These are phyloP conservation scores for Cynoglossus semilaevis DNA, from an alignment of 2,113 vertebrate species.

Conservation along the genomic window DNA sequence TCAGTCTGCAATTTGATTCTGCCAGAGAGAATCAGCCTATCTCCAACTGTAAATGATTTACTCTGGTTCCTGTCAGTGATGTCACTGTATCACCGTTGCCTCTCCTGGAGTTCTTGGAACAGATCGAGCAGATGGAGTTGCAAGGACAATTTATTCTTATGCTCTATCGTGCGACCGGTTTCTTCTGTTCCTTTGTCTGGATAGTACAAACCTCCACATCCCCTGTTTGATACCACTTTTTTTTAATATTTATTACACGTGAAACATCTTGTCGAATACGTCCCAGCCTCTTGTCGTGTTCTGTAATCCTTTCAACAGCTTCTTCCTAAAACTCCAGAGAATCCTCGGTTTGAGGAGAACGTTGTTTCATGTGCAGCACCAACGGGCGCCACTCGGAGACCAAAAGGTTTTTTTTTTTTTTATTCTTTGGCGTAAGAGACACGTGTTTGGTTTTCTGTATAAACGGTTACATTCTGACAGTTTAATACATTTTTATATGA, in stretches of 20 bases:
- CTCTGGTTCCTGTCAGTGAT: conserved; percentile 26
- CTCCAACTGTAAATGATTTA: conserved; percentile 32
- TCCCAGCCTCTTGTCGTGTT: not conserved
- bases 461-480: conserved; percentile 50
- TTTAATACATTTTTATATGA: conserved; percentile 15
- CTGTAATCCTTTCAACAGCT: not conserved
- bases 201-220: not conserved
- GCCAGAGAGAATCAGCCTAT: conserved; percentile 39
- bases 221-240: not conserved
- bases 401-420: conserved; percentile 24
- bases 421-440: conserved; percentile 31
- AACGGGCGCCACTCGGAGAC: conserved; percentile 15
- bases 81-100: conserved; percentile 10
- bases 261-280: not conserved
- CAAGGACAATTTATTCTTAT: conserved; percentile 28
- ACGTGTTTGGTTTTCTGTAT: conserved; percentile 28
- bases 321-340: conserved; percentile 13
- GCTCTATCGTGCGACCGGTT: conserved; percentile 8
- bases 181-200: not conserved
- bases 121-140: conserved; percentile 20
- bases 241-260: not conserved
- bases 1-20: conserved; percentile 43
- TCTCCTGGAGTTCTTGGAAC: conserved; percentile 20
- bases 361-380: conserved; percentile 6
- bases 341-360: conserved; percentile 5